Conservation (phyloP, 1,140 invertebrate genomes). For the Parasteatoda tepidariorum region DNA sequence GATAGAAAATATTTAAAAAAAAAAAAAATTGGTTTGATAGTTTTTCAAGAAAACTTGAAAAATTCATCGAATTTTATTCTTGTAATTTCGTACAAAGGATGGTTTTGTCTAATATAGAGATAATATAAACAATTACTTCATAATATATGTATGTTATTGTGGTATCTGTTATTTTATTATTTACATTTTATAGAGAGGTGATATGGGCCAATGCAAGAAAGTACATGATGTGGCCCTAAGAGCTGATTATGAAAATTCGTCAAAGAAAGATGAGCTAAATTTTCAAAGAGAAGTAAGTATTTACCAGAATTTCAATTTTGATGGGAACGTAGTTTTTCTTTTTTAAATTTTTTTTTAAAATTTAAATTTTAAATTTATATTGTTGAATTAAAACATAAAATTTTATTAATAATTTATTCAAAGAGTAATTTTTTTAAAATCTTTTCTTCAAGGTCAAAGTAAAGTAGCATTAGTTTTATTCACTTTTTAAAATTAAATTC, state of each 20-base stretch:
- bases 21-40: too few relatives aligned
- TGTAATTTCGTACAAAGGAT: background rate
- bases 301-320: background rate
- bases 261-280: conserved; percentile 91
- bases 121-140: too few relatives aligned
- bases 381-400: too few relatives aligned
- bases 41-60: too few relatives aligned
- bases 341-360: background rate
- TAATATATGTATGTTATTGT: background rate
- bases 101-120: background rate
- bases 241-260: conserved; percentile 95
- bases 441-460: too few relatives aligned
- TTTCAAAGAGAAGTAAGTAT: conserved; percentile 96
- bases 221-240: conserved; percentile 97
- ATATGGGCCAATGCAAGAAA: conserved; percentile 97
- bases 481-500: too few relatives aligned
- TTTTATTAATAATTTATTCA: too few relatives aligned
- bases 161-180: background rate
- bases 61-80: background rate
- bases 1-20: too few relatives aligned
- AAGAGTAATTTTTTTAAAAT: too few relatives aligned
- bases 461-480: too few relatives aligned
- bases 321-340: background rate
- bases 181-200: conserved; percentile 84
- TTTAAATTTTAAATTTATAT: too few relatives aligned